These are phyloP conservation scores for Himantopus leucocephalus DNA, from an alignment of 2,113 vertebrate genomes.

Conservation along the genomic window DNA sequence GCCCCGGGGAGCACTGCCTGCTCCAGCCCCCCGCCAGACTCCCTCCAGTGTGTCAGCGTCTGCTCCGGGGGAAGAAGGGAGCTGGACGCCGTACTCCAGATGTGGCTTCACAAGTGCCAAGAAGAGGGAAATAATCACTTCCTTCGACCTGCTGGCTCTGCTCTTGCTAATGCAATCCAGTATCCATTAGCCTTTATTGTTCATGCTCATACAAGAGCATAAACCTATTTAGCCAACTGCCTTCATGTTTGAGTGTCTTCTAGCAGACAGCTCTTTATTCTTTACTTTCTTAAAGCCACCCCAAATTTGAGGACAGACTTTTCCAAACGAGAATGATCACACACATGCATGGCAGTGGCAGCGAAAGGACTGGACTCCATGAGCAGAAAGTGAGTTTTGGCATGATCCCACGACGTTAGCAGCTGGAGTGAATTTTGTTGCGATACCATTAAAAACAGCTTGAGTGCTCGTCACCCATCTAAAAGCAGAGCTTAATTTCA, in stretches of 20 bases:
- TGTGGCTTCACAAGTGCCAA: slow-evolving; percentile 29
- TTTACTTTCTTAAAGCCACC: neutral
- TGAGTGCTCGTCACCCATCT: neutral
- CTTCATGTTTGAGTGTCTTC: neutral
- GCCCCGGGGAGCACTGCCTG: fast-evolving
- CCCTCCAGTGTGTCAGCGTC: neutral
- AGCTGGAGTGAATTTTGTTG: slow-evolving; percentile 39
- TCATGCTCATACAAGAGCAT: neutral
- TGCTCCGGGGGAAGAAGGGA: neutral
- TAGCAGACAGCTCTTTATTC: neutral
- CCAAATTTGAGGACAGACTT: neutral
- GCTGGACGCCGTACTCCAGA: neutral
- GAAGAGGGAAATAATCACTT: slow-evolving; percentile 56
- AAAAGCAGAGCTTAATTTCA: neutral
- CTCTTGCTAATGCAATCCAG: slow-evolving; percentile 43
- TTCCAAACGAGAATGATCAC: neutral
- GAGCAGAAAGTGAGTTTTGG: slow-evolving; percentile 50
- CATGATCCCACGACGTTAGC: neutral
- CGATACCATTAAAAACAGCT: slow-evolving; percentile 9
- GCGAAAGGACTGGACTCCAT: neutral
- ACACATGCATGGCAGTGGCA: neutral
- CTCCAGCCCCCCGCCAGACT: neutral
- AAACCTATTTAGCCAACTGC: neutral
- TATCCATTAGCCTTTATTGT: slow-evolving; percentile 40
- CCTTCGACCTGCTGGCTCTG: slow-evolving; percentile 57